Percentiles rank a stretch among this genome's conserved stretches.
phyloP scores from a whole-genome alignment of 2,113 vertebrate genomes.

The Setophaga coronata region DNA sequence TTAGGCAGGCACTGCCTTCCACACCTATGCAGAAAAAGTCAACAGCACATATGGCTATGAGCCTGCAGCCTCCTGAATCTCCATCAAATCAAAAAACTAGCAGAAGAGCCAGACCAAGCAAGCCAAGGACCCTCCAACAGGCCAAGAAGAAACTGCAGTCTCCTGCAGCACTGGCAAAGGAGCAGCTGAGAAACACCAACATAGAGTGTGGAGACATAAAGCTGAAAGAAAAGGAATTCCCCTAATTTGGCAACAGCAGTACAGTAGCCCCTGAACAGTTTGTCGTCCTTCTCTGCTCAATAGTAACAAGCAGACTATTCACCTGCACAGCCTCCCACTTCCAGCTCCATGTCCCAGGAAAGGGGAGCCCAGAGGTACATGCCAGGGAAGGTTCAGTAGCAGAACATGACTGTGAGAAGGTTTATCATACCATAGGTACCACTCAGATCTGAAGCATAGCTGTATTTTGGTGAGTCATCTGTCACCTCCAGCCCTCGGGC shows the following conservation, averaged over 20 bases:
- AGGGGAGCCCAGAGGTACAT: background rate
- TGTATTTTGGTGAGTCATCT: slow-evolving; percentile 89
- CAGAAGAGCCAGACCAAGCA: background rate
- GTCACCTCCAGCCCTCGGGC: slow-evolving; percentile 81
- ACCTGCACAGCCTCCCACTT: background rate
- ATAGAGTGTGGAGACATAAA: background rate
- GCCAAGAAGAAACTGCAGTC: background rate
- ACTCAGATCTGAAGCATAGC: slow-evolving; percentile 72
- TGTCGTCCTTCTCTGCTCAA: background rate
- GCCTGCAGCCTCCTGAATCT: background rate
- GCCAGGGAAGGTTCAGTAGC: background rate
- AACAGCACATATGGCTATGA: background rate
- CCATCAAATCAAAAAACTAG: background rate
- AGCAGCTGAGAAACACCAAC: background rate
- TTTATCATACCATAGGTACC: slow-evolving; percentile 75
- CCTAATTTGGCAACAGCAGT: background rate
- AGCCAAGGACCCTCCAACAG: background rate
- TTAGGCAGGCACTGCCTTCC: background rate
- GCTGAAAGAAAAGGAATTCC: background rate
- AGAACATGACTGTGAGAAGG: background rate
- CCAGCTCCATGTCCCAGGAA: background rate
- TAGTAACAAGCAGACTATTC: background rate
- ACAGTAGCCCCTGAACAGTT: background rate
- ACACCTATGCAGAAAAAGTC: background rate
- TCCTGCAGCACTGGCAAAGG: background rate